Evolutionary conservation across 2,888 invertebrate genomes (phyloP), one percentile per base, ranked within the genome.

Genomic region (Acheta domesticus): DNA sequence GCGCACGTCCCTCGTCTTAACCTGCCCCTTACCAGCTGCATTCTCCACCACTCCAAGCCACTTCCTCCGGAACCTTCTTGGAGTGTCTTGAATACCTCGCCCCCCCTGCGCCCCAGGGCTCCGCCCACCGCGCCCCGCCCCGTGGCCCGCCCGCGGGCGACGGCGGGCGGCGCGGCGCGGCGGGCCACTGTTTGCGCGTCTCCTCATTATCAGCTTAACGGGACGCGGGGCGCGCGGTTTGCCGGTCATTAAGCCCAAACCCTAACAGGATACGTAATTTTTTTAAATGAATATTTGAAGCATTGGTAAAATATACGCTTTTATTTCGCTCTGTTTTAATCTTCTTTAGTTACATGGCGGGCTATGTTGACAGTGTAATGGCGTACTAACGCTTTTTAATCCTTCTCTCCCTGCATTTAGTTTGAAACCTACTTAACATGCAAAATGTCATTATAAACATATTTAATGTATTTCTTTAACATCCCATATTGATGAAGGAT

Each of bases 301-400:
- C 62, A 62, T 62, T n/a, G 62, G 62, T 62, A 62, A 62, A 62
- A 62, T 62, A 62, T 62, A 62, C 62, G 62, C 62, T 62, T 62
- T 62, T 62, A 62, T 62, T 62, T 62, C 62, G 62, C 16, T n/a
- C 62, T 62, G 62, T n/a, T 62, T 62, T 62, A 62, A 62, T 62
- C 62, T 62, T 62, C 62, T 62, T 62, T 62, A 62, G 62, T 62
- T 62, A 62, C 62, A 62, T n/a, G 62, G 62, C 62, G n/a, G n/a
- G 62, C 62, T 62, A 62, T 62, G 62, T 62, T 62, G 62, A 62
- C 62, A 62, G 62, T 62, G 62, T 62, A 62, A 62, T 62, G 62
- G 62, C 16, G 62, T 62, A 62, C 62, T 19, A 62, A 62, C 62
- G 62, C 62, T 62, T 62, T 62, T 62, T 62, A 62, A 62, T 62